Base-by-base conservation (phyloP, 2,888 invertebrate genomes). In the Ptycholaimellus sp. region DNA sequence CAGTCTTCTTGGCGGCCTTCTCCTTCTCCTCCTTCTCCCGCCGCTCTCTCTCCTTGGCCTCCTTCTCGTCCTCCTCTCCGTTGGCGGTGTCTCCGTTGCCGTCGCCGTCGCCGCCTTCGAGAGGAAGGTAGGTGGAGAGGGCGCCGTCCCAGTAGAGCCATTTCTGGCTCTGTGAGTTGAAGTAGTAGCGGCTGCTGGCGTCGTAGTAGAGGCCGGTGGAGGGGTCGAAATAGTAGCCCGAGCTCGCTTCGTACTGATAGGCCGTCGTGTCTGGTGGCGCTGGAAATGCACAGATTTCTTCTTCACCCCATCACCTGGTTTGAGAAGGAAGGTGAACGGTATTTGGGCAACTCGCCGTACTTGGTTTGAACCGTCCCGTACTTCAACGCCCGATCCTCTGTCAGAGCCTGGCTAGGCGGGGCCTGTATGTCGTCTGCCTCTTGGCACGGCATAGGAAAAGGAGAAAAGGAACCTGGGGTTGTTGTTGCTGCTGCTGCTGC, bases 211-310 rank as follows among this genome's bases (percentile, higher is more conserved):
- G 68, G 0, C 81, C 80, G 1, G 93, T 87, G 2, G 69, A 65
- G 0, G 81, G 73, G 60, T 96, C 93, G 58, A 83, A 90, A 56
- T 90, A 90, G 58, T 83, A 93, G 0, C 93, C 90, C 3, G 85
- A 85, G 1, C 75, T 71, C 56, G 81, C 80, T 59, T 99, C 96
- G 54, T 79, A 87, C 54, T 80, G 75, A 58, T 85, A 96, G 27
- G 76, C 74, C 35, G 76, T 72, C 9, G 79, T 74, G 67, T 93
- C 87, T 3, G 93, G 93, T 16, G 58, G 50, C 21, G 63, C 51
- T 49, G 43, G 37, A 49, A 37, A 22, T 6, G 2, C 13, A n/a
- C n/a, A n/a, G n/a, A n/a, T n/a, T n/a, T n/a, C n/a, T n/a, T n/a
- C n/a, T n/a, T n/a, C n/a, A n/a, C n/a, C n/a, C n/a, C n/a, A n/a